Evolutionary conservation across 2,797 vertebrate genomes (phyloP), one percentile per base, ranked within the genome.

Genomic region (Bradypus variegatus): DNA sequence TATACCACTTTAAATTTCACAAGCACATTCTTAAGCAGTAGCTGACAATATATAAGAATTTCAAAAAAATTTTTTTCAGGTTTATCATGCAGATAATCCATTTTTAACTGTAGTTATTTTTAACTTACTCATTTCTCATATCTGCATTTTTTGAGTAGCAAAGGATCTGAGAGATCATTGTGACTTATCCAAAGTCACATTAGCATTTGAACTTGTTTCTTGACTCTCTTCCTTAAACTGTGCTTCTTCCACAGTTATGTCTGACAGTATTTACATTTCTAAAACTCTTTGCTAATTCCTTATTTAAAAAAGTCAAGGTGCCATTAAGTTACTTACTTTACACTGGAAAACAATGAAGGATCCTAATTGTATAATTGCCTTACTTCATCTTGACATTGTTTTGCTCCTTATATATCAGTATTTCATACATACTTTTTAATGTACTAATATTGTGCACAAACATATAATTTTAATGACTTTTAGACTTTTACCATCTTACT

Each of bases 101-200:
- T 53, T 73, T 73, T 81, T 89, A 67, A 90, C 19, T 91, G 15
- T 78, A 75, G n/a, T 86, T 91, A 64, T 94, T 94, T 62, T 60
- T 23, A 93, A 62, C 2, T 6, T 38, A 76, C 88, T 86, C 7
- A 75, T 72, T 84, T 88, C 60, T 79, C 75, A 92, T 25, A 81
- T 72, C 85, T 72, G 50, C 36, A 67, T 25, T 91, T 91, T 89
- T 75, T 58, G 58, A 91, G 64, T 75, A 82, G 29, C 27, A 91
- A 70, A 91, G 58, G 19, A 70, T 33, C n/a, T 77, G 78, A 82
- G 31, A 33, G 8, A 91, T 86, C 12, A 70, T 89, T 70, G 3
- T 84, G 15, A 84, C 65, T 77, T 76, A 67, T 72, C 18, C 16
- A 82, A 91, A 36, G 21, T 76, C 50, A 86, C 58, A 23, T 19